Conservation (phyloP, 2,888 invertebrate genomes). For the Amphipoea lucens region DNA sequence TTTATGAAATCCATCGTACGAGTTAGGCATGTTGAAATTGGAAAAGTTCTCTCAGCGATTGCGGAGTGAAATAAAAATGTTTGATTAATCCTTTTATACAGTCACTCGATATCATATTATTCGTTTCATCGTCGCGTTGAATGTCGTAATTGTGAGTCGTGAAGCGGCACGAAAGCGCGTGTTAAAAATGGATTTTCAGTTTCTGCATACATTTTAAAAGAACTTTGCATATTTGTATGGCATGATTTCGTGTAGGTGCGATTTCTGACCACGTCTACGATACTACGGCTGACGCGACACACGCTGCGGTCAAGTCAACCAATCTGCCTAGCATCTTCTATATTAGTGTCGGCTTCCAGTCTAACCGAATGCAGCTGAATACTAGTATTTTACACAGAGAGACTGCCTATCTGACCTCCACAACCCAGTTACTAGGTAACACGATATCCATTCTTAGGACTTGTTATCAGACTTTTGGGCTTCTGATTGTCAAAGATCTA, state of each 20-base stretch:
- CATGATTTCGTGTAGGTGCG: background rate
- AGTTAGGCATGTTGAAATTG: slow-evolving; percentile 52
- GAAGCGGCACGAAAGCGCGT: background rate
- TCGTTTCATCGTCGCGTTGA: background rate
- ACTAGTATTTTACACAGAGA: background rate
- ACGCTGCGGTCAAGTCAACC: background rate
- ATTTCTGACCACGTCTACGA: background rate
- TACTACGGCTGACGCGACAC: background rate
- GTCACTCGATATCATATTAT: background rate
- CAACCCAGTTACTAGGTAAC: background rate
- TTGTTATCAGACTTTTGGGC: background rate
- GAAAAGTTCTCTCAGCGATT: slow-evolving; percentile 51
- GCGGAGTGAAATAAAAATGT: slow-evolving; percentile 33
- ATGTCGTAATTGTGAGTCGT: background rate
- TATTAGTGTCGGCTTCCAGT: background rate
- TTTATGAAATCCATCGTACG: slow-evolving; percentile 57
- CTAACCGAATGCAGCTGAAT: background rate
- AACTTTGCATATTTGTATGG: background rate
- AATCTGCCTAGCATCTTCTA: background rate
- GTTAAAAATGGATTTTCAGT: slow-evolving; percentile 5
- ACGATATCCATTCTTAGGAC: background rate
- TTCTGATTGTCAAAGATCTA: background rate
- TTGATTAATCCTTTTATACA: slow-evolving; percentile 30
- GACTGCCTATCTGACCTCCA: background rate
- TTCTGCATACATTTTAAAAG: background rate